Percentiles rank a stretch among this genome's conserved stretches.
Conservation (phyloP, 2,888 invertebrate species). For the Nemurella pictetii region DNA sequence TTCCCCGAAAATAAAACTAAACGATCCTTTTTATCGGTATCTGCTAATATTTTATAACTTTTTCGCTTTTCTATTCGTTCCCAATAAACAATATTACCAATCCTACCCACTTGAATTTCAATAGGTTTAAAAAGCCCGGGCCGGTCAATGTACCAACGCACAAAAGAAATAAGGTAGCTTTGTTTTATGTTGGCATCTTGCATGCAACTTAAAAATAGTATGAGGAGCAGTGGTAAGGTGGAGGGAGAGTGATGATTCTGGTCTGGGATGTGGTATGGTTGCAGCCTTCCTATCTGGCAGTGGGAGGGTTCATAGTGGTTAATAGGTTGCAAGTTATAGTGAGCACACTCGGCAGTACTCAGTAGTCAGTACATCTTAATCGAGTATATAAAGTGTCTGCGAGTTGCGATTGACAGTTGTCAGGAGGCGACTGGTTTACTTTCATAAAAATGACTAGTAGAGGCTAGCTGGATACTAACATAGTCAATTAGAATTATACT, state of each 20-base stretch:
- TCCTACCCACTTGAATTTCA: too few relatives aligned
- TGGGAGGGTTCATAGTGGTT: not conserved
- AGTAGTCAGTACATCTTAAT: not conserved
- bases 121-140: too few relatives aligned
- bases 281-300: not conserved
- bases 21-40: too few relatives aligned
- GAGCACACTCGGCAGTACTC: not conserved
- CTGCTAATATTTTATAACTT: too few relatives aligned
- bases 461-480: not conserved
- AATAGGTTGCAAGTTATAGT: not conserved
- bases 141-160: too few relatives aligned
- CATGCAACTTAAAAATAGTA: not conserved
- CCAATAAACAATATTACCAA: too few relatives aligned
- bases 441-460: not conserved
- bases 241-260: not conserved
- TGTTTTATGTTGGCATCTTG: not conserved
- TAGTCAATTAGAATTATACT: not conserved
- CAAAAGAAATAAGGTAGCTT: not conserved
- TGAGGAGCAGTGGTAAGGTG: not conserved
- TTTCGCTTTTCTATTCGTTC: too few relatives aligned
- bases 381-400: not conserved
- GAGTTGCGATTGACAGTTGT: not conserved
- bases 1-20: too few relatives aligned
- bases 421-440: not conserved
- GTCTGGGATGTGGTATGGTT: not conserved